Evolutionary conservation across 1,140 invertebrate genomes (phyloP).

Genomic region (Rhopalosiphum maidis): DNA sequence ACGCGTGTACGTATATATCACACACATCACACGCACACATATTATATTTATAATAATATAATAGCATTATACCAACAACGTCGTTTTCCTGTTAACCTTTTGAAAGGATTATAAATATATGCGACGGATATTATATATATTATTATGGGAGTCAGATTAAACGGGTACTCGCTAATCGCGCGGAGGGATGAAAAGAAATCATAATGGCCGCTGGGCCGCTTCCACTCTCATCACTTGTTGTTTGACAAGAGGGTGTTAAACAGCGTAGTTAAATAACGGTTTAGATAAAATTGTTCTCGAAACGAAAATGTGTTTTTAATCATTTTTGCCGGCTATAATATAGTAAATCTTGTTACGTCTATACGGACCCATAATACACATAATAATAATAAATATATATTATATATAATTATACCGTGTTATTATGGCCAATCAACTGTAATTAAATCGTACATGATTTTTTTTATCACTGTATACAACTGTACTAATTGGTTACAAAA

Average conservation of each 20-base stretch:
- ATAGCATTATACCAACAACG: slow-evolving; percentile 9
- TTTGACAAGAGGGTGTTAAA: slow-evolving; percentile 39
- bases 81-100: slow-evolving; percentile 30
- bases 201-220: slow-evolving; percentile 4
- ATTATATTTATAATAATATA: slow-evolving; percentile 17
- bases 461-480: slow-evolving; percentile 17
- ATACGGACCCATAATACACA: background rate
- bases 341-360: background rate
- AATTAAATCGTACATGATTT: background rate
- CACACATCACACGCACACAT: background rate
- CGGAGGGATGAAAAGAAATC: slow-evolving; percentile 41
- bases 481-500: slow-evolving; percentile 30
- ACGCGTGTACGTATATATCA: background rate
- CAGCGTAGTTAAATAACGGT: slow-evolving; percentile 27
- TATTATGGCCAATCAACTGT: background rate
- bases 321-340: background rate
- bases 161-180: slow-evolving; percentile 46
- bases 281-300: slow-evolving; percentile 25
- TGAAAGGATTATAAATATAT: slow-evolving; percentile 47
- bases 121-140: slow-evolving; percentile 24
- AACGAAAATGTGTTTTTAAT: slow-evolving; percentile 33
- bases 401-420: slow-evolving; percentile 20
- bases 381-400: background rate
- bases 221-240: slow-evolving; percentile 26
- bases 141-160: slow-evolving; percentile 49